phyloP scores from a whole-genome alignment of 2,797 vertebrate genomes.

The Leucoraja ocellata region DNA sequence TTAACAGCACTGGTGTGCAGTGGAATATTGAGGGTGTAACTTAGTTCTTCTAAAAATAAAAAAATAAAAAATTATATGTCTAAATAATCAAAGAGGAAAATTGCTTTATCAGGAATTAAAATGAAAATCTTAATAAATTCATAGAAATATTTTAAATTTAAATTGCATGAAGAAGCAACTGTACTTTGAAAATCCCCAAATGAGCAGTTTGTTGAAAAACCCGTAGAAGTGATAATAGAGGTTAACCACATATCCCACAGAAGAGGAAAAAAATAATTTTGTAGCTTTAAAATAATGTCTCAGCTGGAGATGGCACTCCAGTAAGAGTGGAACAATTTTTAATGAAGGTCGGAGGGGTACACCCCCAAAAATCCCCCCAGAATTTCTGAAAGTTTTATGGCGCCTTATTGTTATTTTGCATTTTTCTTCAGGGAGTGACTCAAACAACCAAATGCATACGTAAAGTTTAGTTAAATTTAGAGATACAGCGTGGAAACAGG shows the following conservation, averaged over 20 bases:
- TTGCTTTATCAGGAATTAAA: not conserved
- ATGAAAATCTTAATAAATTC: not conserved
- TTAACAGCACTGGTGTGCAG: too few species aligned
- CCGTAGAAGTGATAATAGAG: conserved; percentile 23
- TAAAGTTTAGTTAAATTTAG: not conserved
- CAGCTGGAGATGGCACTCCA: not conserved
- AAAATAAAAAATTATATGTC: not conserved
- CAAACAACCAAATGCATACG: not conserved
- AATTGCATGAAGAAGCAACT: not conserved
- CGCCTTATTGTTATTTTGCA: not conserved
- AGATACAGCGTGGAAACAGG: too few species aligned
- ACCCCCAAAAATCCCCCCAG: not conserved
- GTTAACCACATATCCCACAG: conserved; percentile 26
- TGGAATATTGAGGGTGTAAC: not conserved
- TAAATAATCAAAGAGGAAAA: not conserved
- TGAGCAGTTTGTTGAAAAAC: not conserved
- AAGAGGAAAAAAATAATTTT: not conserved
- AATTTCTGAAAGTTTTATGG: not conserved
- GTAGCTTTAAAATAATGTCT: conserved; percentile 4
- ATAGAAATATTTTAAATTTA: not conserved
- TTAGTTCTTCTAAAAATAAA: not conserved
- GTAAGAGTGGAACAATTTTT: conserved; percentile 4
- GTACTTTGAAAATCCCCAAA: not conserved
- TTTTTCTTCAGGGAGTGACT: not conserved
- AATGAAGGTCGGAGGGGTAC: not conserved